phyloP scores from a whole-genome alignment of 2,113 vertebrate genomes.

The Okapia johnstoni region DNA sequence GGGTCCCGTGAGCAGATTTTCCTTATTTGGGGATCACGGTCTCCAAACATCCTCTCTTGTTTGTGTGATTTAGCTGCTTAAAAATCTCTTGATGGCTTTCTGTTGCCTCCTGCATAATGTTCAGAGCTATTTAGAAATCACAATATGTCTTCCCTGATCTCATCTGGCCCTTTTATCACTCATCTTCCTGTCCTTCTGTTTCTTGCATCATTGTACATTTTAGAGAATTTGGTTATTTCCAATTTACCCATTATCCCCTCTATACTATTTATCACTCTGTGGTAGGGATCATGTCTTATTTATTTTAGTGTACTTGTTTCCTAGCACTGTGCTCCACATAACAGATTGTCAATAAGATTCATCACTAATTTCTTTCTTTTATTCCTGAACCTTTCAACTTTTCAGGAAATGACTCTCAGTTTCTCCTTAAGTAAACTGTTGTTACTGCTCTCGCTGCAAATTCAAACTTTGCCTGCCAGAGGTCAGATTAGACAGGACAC shows the following conservation, averaged over 20 bases:
- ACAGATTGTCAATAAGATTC: background rate
- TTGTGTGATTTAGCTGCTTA: background rate
- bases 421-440: constrained; percentile 38
- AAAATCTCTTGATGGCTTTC: background rate
- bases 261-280: background rate
- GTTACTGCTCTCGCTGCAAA: background rate
- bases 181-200: background rate
- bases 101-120: background rate
- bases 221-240: background rate
- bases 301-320: background rate
- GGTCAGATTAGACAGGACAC: background rate
- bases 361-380: background rate
- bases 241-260: background rate
- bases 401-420: background rate
- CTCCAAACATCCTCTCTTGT: background rate
- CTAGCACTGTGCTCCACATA: background rate
- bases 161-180: background rate
- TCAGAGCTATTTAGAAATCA: background rate
- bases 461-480: constrained; percentile 14
- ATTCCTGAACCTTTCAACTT: background rate
- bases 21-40: background rate
- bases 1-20: background rate
- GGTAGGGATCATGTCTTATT: background rate
- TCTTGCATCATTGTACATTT: background rate
- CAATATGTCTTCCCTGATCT: background rate